These are phyloP conservation scores for Tychaedon coryphoeus DNA, from an alignment of 2,113 vertebrate genomes.

Conservation along the genomic window DNA sequence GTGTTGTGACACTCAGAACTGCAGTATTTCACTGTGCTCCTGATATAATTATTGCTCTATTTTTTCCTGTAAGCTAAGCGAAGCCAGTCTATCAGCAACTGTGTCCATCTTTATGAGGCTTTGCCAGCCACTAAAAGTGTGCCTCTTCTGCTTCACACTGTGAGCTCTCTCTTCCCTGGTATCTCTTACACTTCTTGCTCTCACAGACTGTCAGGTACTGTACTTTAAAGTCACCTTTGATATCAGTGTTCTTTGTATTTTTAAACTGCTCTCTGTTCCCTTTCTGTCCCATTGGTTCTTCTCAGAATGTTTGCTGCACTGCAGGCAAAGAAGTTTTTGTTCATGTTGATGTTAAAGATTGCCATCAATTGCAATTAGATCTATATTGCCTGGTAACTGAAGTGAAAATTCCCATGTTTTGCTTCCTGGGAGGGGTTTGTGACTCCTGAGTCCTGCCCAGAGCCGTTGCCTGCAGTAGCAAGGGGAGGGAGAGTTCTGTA, in stretches of 20 bases:
- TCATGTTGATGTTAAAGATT: neutral
- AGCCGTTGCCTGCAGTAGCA: neutral
- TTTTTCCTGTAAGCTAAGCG: conserved; percentile 91
- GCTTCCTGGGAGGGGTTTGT: neutral
- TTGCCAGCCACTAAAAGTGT: conserved; percentile 97
- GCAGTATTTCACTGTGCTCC: neutral
- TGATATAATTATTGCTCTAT: conserved; percentile 74
- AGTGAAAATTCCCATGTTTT: neutral
- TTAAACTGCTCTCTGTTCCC: neutral
- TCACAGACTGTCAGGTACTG: conserved; percentile 98
- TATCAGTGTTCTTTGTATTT: conserved; percentile 8
- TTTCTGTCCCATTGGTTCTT: neutral
- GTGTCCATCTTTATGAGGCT: conserved; percentile 95
- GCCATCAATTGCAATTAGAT: neutral
- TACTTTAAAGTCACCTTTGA: conserved; percentile 63
- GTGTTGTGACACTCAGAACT: neutral
- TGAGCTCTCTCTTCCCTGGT: conserved; percentile 98
- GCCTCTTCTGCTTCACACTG: conserved; percentile 97
- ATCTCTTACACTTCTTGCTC: conserved; percentile 97
- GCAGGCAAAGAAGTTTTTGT: neutral
- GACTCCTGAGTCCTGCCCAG: neutral
- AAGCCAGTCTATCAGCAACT: conserved; percentile 99
- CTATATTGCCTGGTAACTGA: neutral
- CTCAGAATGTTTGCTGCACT: neutral
- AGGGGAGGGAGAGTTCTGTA: neutral